Percentiles rank a stretch among this genome's conserved stretches.
These are phyloP conservation scores for Orgyia antiqua DNA, from an alignment of 2,888 invertebrate species.

Conservation along the genomic window DNA sequence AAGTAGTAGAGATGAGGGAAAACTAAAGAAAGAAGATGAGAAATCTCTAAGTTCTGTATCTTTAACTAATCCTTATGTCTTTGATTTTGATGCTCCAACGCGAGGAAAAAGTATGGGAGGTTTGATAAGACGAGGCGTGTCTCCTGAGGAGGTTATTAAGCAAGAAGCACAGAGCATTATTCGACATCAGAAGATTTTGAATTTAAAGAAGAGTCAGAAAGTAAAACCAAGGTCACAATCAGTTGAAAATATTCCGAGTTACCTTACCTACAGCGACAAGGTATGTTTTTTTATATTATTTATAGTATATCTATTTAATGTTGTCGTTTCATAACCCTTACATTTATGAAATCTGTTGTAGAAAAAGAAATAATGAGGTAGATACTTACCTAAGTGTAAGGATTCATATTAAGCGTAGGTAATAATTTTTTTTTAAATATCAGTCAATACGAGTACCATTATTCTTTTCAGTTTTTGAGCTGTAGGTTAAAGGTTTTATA, in stretches of 20 bases:
- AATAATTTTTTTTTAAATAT: too few species aligned
- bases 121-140: slow-evolving; percentile 44
- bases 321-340: too few species aligned
- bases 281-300: slow-evolving; percentile 43
- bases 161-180: slow-evolving; percentile 51
- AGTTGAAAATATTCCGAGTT: slow-evolving; percentile 86
- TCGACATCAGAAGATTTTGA: slow-evolving; percentile 40
- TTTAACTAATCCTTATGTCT: slow-evolving; percentile 63
- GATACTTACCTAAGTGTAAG: too few species aligned
- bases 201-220: slow-evolving; percentile 34
- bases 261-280: slow-evolving; percentile 82
- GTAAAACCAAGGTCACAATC: slow-evolving; percentile 69
- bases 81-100: slow-evolving; percentile 49
- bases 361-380: too few species aligned
- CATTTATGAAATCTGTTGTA: too few species aligned
- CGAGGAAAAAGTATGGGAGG: slow-evolving; percentile 56
- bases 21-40: slow-evolving; percentile 43
- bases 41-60: slow-evolving; percentile 72
- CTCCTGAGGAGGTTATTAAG: slow-evolving; percentile 52
- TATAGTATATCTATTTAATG: too few species aligned
- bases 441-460: too few species aligned
- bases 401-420: too few species aligned
- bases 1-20: slow-evolving; percentile 33
- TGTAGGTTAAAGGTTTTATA: too few species aligned
- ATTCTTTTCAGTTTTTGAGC: too few species aligned